Percentiles rank a stretch among this genome's conserved stretches.
Conservation (phyloP, 2,113 vertebrate genomes). For the Melanocharis versteri region DNA sequence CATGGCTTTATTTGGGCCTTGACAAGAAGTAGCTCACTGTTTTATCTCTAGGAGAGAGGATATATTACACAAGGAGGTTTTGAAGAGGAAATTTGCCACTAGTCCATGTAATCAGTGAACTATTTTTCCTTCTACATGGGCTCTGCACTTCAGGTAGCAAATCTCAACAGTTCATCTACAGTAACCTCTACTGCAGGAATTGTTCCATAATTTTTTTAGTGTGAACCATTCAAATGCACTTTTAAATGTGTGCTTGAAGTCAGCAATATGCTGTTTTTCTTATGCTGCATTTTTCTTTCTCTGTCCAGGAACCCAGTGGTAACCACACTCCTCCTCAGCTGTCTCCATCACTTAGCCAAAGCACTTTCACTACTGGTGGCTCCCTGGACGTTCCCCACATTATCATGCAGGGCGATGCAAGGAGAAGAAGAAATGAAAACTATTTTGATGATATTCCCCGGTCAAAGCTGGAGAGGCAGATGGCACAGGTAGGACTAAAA, state of each 20-base stretch:
- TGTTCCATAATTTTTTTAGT: background rate
- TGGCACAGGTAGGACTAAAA: slow-evolving; percentile 93
- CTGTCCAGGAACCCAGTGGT: slow-evolving; percentile 89
- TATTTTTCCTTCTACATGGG: background rate
- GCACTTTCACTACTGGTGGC: slow-evolving; percentile 92
- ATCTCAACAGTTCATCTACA: background rate
- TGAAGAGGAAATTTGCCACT: background rate
- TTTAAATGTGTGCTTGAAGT: slow-evolving; percentile 18
- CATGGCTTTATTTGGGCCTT: slow-evolving; percentile 3
- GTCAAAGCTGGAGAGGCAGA: slow-evolving; percentile 98
- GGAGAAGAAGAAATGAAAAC: slow-evolving; percentile 97
- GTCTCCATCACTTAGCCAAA: slow-evolving; percentile 93
- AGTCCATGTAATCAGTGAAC: background rate
- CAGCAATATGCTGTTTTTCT: slow-evolving; percentile 34
- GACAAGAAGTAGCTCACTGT: background rate
- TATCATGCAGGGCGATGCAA: slow-evolving; percentile 99
- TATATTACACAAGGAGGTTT: background rate
- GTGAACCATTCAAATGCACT: slow-evolving; percentile 18
- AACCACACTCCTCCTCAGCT: slow-evolving; percentile 97
- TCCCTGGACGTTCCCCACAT: slow-evolving; percentile 99
- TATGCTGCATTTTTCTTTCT: slow-evolving; percentile 59
- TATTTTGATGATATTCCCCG: slow-evolving; percentile 98
- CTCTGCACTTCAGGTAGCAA: background rate
- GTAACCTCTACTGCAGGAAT: background rate
- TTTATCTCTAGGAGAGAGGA: background rate